Evolutionary conservation across 35 echinoderm and acorn worm species (phyloP).

Genomic region (Heliocidaris erythrogramma): DNA sequence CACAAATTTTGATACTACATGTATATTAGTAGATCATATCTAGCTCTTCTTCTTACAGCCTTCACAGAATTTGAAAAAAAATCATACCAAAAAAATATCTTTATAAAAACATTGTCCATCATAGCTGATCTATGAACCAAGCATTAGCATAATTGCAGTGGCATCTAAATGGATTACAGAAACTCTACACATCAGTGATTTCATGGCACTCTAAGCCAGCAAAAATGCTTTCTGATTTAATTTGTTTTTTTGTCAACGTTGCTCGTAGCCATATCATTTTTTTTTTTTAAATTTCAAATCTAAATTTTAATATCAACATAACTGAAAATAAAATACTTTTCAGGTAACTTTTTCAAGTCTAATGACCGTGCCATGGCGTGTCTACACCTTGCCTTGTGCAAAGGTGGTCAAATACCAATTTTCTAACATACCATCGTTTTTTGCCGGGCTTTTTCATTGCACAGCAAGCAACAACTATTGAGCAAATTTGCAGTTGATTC

Average conservation of each 20-base stretch:
- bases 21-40: not conserved
- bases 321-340: not conserved
- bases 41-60: not conserved
- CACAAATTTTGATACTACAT: not conserved
- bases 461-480: slow-evolving; percentile 37
- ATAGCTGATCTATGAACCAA: not conserved
- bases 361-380: not conserved
- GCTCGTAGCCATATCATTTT: no score
- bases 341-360: not conserved
- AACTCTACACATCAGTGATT: no score
- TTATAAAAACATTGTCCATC: not conserved
- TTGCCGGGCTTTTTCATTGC: slow-evolving; percentile 24
- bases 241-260: no score
- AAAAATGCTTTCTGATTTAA: no score
- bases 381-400: slow-evolving; percentile 8
- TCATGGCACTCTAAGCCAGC: no score
- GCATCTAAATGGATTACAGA: not conserved
- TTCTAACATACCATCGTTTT: slow-evolving; percentile 15
- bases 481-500: slow-evolving; percentile 25
- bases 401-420: not conserved
- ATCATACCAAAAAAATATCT: no score
- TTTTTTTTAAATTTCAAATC: not conserved
- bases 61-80: no score
- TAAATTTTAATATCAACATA: not conserved
- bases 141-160: not conserved